Percentiles rank a stretch among this genome's conserved stretches.
Conservation (phyloP, 2,888 invertebrate species). For the Chymomyza amoena region DNA sequence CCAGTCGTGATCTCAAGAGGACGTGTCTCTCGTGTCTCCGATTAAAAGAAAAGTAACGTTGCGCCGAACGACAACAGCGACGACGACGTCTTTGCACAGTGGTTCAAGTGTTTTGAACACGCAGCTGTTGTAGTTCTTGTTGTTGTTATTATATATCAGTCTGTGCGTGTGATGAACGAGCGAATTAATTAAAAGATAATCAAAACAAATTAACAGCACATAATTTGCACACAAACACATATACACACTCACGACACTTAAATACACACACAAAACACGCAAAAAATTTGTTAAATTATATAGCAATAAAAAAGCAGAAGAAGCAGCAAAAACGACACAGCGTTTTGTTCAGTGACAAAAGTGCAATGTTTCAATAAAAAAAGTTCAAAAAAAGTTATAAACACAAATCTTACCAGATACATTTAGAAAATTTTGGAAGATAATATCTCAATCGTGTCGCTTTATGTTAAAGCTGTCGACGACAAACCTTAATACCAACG, state of each 20-base stretch:
- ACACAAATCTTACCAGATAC: constrained; percentile 9
- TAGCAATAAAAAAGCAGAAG: neutral
- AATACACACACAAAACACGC: constrained; percentile 1
- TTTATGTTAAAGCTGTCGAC: constrained; percentile 79
- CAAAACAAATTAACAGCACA: constrained; percentile 71
- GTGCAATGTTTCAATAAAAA: constrained; percentile 51
- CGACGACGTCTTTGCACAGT: constrained; percentile 26
- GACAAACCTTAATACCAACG: constrained; percentile 15
- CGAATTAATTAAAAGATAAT: constrained; percentile 74
- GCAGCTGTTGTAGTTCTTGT: neutral
- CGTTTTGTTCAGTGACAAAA: constrained; percentile 10
- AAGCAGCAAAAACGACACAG: constrained; percentile 2
- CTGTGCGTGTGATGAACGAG: constrained; percentile 61
- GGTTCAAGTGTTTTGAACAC: constrained; percentile 7
- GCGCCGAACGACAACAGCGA: neutral
- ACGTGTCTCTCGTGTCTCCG: constrained; percentile 64
- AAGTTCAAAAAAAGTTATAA: constrained; percentile 23
- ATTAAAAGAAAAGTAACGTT: neutral
- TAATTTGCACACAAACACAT: constrained; percentile 41
- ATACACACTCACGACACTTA: neutral
- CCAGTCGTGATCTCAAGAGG: constrained; percentile 79
- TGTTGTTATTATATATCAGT: constrained; percentile 2
- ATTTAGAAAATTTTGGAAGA: constrained; percentile 3
- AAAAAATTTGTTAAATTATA: constrained; percentile 16
- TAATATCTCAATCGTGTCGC: constrained; percentile 16